Base-by-base conservation (phyloP, 2,888 invertebrate species). In the Resseliella maxima region DNA sequence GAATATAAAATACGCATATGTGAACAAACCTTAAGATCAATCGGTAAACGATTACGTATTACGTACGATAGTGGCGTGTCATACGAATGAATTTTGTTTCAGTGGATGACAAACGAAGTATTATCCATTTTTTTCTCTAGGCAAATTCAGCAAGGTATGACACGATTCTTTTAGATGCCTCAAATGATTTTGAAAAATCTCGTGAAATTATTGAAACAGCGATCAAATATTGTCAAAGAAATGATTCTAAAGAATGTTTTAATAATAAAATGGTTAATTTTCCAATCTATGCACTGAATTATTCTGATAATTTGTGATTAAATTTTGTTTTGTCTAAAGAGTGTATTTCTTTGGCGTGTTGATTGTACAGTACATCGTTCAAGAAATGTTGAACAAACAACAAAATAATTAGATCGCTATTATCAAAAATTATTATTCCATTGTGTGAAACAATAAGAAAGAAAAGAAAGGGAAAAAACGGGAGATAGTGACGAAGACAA, bases 181-280 rank as follows among this genome's bases (percentile, higher is more conserved):
- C 1, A n/a, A 38, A 83, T 10, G n/a, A 38, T n/a, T 38, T 36
- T 0, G 10, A 83, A 83, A 38, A 38, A 38, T 21, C 1, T 12
- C n/a, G 83, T 83, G 83, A 83, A 83, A 83, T 38, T 83, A 83
- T 12, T 83, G 83, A 38, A 83, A 83, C 38, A 83, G 83, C 38
- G 36, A 36, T 83, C 83, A 83, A 83, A 83, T 83, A 83, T 83
- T 38, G 83, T 83, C 83, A 83, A 83, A 83, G 38, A 83, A 83
- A 83, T 83, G 12, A 38, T 83, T 83, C 1, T 38, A 38, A 83
- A 6, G 36, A 5, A 38, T 38, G 8, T n/a, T 21, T 38, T 21
- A 38, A 38, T n/a, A 24, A 83, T 1, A 38, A n/a, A 12, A n/a
- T 6, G 6, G 38, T 83, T 24, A 24, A 83, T 38, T 38, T 83